Base-by-base conservation (phyloP, 2,888 invertebrate genomes). In the Eupithecia exiguata region DNA sequence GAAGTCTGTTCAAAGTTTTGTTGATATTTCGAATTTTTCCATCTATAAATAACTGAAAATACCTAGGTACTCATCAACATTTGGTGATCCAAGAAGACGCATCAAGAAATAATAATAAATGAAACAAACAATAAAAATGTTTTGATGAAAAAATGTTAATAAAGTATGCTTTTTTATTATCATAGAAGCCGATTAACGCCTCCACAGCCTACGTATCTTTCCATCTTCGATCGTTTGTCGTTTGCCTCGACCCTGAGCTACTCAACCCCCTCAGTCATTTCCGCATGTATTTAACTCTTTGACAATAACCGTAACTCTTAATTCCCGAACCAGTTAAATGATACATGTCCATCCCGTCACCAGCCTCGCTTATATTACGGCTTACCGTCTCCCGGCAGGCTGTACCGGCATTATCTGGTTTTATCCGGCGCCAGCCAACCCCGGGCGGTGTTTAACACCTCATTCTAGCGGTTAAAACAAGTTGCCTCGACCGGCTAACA, bases 371-470 rank as follows among this genome's bases (percentile, higher is more conserved):
- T 74, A 71, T 71, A 78, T 68, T 78, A 69, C 78, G 75, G 74
- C 74, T 78, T 77, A 76, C 70, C 75, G 72, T 68, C 71, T 74
- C 70, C 68, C 67, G 71, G 73, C 79, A 83, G 83, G 83, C 84
- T 83, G 84, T 82, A 81, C 82, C 77, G 80, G 82, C 83, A 82
- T 83, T 84, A 84, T 83, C 85, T 81, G 82, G 84, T 80, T 84
- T 83, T 83, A 83, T 81, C 84, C 83, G 78, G 85, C 84, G 74
- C 74, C 79, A 81, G 80, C 84, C 82, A 81, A 86, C 86, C 84
- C 84, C 80, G 79, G 84, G 86, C 87, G 82, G 86, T 85, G 85
- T 88, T 90, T 89, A 89, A 87, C 89, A 88, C 89, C 87, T 88
- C 88, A 85, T 89, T 88, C 76, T 79, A 75, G 80, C 83, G 87